Evolutionary conservation across 2,888 invertebrate species (phyloP).

Genomic region (Gortyna flavago): DNA sequence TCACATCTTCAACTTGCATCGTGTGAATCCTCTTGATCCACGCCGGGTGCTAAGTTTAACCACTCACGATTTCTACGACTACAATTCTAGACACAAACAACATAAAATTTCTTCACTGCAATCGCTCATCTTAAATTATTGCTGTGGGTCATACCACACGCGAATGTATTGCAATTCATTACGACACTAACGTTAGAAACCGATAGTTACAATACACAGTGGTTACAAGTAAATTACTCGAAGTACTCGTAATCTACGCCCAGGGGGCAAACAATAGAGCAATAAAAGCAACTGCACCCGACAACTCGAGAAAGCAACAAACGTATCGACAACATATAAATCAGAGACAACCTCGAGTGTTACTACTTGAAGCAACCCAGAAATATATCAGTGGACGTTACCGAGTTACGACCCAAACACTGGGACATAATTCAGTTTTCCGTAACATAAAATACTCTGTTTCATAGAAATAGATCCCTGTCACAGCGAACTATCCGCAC

Average conservation of each 20-base stretch:
- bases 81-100: slow-evolving; percentile 56
- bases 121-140: slow-evolving; percentile 73
- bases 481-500: slow-evolving; percentile 57
- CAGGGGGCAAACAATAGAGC: slow-evolving; percentile 87
- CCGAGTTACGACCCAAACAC: slow-evolving; percentile 74
- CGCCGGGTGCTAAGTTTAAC: slow-evolving; percentile 25
- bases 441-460: slow-evolving; percentile 75
- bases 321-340: slow-evolving; percentile 86
- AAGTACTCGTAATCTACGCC: slow-evolving; percentile 79
- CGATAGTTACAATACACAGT: slow-evolving; percentile 77
- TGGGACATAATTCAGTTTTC: slow-evolving; percentile 75
- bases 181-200: slow-evolving; percentile 76
- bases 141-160: slow-evolving; percentile 71
- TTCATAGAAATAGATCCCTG: slow-evolving; percentile 65
- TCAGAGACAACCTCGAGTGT: slow-evolving; percentile 81
- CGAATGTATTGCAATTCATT: slow-evolving; percentile 78
- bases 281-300: slow-evolving; percentile 83
- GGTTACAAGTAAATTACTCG: slow-evolving; percentile 84
- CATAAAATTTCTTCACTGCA: slow-evolving; percentile 65
- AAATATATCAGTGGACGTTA: slow-evolving; percentile 74
- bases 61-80: slow-evolving; percentile 50
- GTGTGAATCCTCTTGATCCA: slow-evolving; percentile 49
- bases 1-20: slow-evolving; percentile 32
- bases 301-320: slow-evolving; percentile 82
- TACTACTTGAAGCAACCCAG: slow-evolving; percentile 71